Evolutionary conservation across 2,888 invertebrate genomes (phyloP).

Genomic region (Andrena dorsata): DNA sequence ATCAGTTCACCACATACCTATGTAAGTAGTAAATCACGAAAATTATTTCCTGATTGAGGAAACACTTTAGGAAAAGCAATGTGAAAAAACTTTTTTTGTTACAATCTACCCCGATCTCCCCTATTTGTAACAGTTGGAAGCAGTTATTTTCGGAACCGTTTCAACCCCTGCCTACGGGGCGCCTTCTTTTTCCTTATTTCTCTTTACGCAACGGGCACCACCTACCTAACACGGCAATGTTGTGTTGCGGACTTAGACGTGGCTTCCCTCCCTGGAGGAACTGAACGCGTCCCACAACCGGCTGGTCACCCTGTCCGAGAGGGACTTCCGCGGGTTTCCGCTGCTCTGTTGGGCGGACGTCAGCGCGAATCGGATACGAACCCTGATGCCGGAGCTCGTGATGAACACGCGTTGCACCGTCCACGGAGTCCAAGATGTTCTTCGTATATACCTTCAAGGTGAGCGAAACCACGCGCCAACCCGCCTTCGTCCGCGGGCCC

Average conservation of each 20-base stretch:
- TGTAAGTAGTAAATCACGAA: too few species aligned
- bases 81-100: too few species aligned
- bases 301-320: conserved; percentile 89
- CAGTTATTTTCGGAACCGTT: too few species aligned
- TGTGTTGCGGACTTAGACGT: conserved; percentile 87
- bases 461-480: conserved; percentile 64
- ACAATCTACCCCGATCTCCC: too few species aligned
- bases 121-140: too few species aligned
- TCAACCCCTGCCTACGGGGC: too few species aligned
- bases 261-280: conserved; percentile 91
- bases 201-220: not conserved
- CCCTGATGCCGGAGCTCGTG: conserved; percentile 91
- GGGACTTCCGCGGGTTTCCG: conserved; percentile 93
- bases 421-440: conserved; percentile 91
- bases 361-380: conserved; percentile 91
- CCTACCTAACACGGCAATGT: not conserved
- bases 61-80: too few species aligned
- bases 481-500: not conserved
- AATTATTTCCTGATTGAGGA: too few species aligned
- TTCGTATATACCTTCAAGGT: conserved; percentile 94
- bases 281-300: conserved; percentile 92
- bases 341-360: conserved; percentile 93
- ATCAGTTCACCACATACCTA: too few species aligned
- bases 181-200: not conserved
- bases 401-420: conserved; percentile 92